Base-by-base conservation (phyloP, 2,113 vertebrate species). In the Phasianus colchicus region DNA sequence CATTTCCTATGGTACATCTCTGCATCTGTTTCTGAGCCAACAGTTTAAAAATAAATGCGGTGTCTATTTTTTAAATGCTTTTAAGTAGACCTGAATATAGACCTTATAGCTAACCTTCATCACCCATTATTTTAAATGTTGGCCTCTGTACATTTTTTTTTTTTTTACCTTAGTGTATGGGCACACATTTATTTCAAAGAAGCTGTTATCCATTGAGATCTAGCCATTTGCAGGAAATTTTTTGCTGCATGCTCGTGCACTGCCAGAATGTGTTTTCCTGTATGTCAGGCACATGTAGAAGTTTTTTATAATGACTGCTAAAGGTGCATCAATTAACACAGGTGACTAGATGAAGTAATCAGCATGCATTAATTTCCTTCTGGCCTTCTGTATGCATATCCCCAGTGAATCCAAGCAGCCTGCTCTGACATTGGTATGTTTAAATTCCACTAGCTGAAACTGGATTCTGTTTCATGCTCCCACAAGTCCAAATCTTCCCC, bases 261-360 rank as follows among this genome's bases (percentile, higher is more conserved):
- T 79, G 64, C 38, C 69, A 75, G 54, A 84, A 90, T 19, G 34
- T 65, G 18, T n/a, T n/a, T n/a, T n/a, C n/a, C n/a, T n/a, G n/a
- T n/a, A n/a, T n/a, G n/a, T n/a, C n/a, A n/a, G n/a, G n/a, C 74
- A 65, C 29, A 29, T 72, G 13, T 52, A 83, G 86, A 83, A 81
- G 43, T n/a, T 78, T 80, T 94, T 54, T 63, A 15, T 91, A 73
- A 88, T 54, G 80, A 54, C n/a, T 69, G 65, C 61, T 70, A 90
- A 86, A 94, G 58, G 54, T 65, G 80, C 86, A 88, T 88, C 88
- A 93, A 70, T 95, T 95, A 95, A 79, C 90, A 79, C 86, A 50
- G 76, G 80, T 2, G 4, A 93, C 43, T 83, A 75, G 70, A 78
- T 1, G 0, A 88, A 90, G 61, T 75, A 90, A 83, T 76, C 47